Evolutionary conservation across 2,888 invertebrate species (phyloP).

Genomic region (Drosophila leonis): DNA sequence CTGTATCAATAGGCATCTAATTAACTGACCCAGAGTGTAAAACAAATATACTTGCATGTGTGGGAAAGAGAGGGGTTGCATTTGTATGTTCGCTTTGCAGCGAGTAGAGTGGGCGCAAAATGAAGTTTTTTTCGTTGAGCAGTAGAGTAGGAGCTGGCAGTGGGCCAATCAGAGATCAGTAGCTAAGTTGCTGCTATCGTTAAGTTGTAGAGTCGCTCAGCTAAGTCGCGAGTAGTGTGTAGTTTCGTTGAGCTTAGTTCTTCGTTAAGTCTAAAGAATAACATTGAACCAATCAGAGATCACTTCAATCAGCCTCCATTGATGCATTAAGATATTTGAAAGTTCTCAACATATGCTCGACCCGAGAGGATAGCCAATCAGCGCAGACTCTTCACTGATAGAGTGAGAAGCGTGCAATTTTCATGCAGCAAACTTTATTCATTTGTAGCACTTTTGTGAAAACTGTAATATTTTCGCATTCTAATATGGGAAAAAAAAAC

Average conservation of each 20-base stretch:
- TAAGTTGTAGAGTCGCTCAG: not conserved
- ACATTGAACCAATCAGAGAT: not conserved
- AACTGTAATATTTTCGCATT: conserved; percentile 8
- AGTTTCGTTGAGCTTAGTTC: not conserved
- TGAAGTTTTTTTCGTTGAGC: not conserved
- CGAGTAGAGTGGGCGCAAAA: not conserved
- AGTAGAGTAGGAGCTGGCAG: too few species aligned
- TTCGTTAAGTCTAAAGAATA: not conserved
- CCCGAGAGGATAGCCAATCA: not conserved
- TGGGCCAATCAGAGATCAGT: not conserved
- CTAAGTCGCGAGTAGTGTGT: not conserved
- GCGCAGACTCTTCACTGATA: not conserved
- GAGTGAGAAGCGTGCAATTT: not conserved
- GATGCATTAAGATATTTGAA: not conserved
- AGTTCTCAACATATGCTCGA: not conserved
- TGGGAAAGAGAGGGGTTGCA: not conserved
- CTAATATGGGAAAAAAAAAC: conserved; percentile 2
- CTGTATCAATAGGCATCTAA: conserved; percentile 73
- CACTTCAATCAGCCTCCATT: not conserved
- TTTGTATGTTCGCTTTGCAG: not conserved
- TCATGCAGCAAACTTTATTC: conserved; percentile 2
- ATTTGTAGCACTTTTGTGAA: not conserved
- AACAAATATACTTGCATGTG: conserved; percentile 16
- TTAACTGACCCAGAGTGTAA: conserved; percentile 56
- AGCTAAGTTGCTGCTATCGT: not conserved